Evolutionary conservation across 2,888 invertebrate species (phyloP).

Genomic region (Campaea margaritaria): DNA sequence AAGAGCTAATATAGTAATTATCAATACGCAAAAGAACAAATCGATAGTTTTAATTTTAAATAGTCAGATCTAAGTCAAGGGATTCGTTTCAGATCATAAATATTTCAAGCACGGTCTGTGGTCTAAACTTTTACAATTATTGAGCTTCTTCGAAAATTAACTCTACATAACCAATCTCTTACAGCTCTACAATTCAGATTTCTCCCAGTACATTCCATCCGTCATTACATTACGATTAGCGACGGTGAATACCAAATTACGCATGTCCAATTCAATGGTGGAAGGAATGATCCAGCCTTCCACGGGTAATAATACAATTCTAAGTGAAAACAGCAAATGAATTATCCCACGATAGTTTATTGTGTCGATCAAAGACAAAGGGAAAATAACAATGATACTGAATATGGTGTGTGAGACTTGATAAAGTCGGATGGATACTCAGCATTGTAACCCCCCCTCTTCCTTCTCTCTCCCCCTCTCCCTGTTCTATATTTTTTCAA

Average conservation of each 20-base stretch:
- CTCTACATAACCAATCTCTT: not conserved
- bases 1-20: too few species aligned
- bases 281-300: conserved; percentile 38
- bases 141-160: not conserved
- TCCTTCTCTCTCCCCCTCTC: too few species aligned
- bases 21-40: too few species aligned
- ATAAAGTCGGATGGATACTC: too few species aligned
- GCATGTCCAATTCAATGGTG: conserved; percentile 47
- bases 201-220: conserved; percentile 39
- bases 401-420: not conserved
- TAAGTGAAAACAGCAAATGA: conserved; percentile 43
- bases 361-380: conserved; percentile 37
- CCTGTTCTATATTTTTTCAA: too few species aligned
- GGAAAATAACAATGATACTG: conserved; percentile 36
- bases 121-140: too few species aligned
- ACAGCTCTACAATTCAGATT: conserved; percentile 4
- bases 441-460: too few species aligned
- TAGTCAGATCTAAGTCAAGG: too few species aligned
- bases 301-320: conserved; percentile 44
- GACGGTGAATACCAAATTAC: conserved; percentile 46
- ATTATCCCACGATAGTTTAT: conserved; percentile 50
- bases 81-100: too few species aligned
- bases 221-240: conserved; percentile 43
- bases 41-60: too few species aligned
- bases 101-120: too few species aligned